Conservation (phyloP, 2,888 invertebrate species). For the Eledona agricola region DNA sequence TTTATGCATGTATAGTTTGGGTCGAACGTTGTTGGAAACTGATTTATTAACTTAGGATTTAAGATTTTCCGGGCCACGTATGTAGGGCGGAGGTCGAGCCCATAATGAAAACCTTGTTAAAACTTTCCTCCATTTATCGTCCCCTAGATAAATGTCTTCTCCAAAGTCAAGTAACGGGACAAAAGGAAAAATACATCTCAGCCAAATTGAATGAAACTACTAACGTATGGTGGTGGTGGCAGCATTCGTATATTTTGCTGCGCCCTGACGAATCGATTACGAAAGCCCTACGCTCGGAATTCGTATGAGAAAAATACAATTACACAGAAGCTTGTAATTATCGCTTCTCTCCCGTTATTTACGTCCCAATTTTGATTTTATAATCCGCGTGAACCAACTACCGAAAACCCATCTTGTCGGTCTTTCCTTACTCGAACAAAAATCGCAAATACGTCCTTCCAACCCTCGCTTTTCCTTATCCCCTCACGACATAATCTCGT, state of each 20-base stretch:
- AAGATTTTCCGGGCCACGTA: conserved; percentile 44
- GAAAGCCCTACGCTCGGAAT: background rate
- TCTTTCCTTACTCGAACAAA: conserved; percentile 7
- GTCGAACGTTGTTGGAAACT: too few species aligned
- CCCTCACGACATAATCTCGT: conserved; percentile 42
- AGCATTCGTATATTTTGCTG: conserved; percentile 13
- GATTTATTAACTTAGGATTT: background rate
- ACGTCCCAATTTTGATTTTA: too few species aligned
- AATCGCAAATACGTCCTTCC: conserved; percentile 13
- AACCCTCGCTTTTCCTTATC: conserved; percentile 22
- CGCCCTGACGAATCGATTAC: conserved; percentile 5
- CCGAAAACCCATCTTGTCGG: too few species aligned
- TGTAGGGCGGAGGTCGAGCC: conserved; percentile 48
- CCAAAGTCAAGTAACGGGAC: conserved; percentile 53
- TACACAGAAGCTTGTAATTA: too few species aligned
- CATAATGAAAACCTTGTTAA: conserved; percentile 60
- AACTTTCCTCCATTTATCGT: conserved; percentile 59
- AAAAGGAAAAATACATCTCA: conserved; percentile 54
- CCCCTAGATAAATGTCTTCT: conserved; percentile 56
- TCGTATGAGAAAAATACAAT: conserved; percentile 6
- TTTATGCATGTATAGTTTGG: too few species aligned
- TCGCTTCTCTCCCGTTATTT: too few species aligned
- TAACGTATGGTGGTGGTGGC: conserved; percentile 46
- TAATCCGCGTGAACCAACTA: too few species aligned
- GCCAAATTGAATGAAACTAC: conserved; percentile 56